phyloP scores from a whole-genome alignment of 2,113 vertebrate species.

The Herpailurus yagouaroundi region DNA sequence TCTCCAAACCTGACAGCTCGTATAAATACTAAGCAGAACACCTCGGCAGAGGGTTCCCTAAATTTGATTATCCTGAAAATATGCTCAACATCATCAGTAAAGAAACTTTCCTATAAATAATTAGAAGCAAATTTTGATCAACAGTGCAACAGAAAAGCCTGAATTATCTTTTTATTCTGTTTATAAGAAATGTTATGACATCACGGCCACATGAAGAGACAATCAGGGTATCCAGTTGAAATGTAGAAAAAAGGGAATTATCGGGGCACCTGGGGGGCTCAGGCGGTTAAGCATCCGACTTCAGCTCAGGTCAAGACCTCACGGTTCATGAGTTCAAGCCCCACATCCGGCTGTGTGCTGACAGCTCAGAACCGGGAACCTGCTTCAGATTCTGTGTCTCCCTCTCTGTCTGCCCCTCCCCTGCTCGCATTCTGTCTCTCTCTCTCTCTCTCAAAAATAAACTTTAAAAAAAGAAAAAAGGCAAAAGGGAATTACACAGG shows the following conservation, averaged over 20 bases:
- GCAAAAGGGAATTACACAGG: not conserved
- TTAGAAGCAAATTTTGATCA: not conserved
- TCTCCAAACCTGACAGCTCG: not conserved
- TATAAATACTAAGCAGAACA: not conserved
- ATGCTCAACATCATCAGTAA: accelerated
- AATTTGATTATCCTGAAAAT: not conserved
- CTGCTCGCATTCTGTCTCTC: too few species aligned
- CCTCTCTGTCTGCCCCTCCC: too few species aligned
- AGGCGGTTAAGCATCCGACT: too few species aligned
- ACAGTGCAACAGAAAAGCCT: not conserved
- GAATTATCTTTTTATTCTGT: not conserved
- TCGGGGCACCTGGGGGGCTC: too few species aligned
- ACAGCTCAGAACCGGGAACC: too few species aligned
- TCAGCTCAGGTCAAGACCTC: too few species aligned
- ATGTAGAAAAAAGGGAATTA: not conserved
- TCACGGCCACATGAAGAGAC: too few species aligned
- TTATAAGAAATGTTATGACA: not conserved
- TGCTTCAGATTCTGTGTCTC: too few species aligned
- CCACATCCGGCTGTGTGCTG: too few species aligned
- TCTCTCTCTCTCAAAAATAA: too few species aligned
- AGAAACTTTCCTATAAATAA: not conserved
- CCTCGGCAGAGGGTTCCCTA: not conserved
- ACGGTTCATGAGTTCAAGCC: too few species aligned
- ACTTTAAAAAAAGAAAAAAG: too few species aligned
- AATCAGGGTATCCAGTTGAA: not conserved